A percentile compares a stretch with the other conserved stretches of the same genome.
Evolutionary conservation across 2,797 vertebrate genomes (phyloP).

Genomic region (Sparidentex hasta): DNA sequence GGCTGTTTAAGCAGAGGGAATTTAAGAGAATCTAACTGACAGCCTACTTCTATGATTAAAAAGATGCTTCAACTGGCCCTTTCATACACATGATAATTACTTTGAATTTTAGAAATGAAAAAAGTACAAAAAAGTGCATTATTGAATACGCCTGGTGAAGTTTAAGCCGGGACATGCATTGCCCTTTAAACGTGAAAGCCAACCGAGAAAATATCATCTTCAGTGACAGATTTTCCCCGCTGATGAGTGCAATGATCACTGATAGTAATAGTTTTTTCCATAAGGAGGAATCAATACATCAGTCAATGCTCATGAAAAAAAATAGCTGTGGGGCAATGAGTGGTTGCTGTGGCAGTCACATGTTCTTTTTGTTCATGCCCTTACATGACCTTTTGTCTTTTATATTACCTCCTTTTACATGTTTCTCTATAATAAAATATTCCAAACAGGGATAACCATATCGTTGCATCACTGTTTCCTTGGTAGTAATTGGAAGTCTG

Average conservation of each 20-base stretch:
- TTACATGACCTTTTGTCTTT: conserved; percentile 37
- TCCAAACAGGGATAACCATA: neutral
- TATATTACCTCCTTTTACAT: neutral
- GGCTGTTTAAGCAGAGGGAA: too few species aligned
- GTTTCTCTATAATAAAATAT: neutral
- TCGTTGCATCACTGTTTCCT: conserved; percentile 5
- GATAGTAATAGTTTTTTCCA: conserved; percentile 56
- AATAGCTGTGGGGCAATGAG: conserved; percentile 33
- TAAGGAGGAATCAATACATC: conserved; percentile 63
- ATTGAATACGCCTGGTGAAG: too few species aligned
- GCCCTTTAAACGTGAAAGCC: neutral
- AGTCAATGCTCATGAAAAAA: conserved; percentile 65
- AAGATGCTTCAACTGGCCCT: too few species aligned
- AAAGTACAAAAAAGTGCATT: too few species aligned
- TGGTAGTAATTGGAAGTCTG: conserved; percentile 49
- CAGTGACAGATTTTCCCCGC: neutral
- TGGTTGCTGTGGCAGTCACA: conserved; percentile 44
- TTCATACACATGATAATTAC: too few species aligned
- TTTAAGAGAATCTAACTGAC: too few species aligned
- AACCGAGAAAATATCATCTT: neutral
- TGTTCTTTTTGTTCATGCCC: conserved; percentile 37
- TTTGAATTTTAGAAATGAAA: too few species aligned
- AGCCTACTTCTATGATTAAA: too few species aligned
- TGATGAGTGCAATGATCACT: conserved; percentile 37
- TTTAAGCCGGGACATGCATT: too few species aligned